Conservation (phyloP, 2,113 vertebrate species). For the Nannospalax galili region DNA sequence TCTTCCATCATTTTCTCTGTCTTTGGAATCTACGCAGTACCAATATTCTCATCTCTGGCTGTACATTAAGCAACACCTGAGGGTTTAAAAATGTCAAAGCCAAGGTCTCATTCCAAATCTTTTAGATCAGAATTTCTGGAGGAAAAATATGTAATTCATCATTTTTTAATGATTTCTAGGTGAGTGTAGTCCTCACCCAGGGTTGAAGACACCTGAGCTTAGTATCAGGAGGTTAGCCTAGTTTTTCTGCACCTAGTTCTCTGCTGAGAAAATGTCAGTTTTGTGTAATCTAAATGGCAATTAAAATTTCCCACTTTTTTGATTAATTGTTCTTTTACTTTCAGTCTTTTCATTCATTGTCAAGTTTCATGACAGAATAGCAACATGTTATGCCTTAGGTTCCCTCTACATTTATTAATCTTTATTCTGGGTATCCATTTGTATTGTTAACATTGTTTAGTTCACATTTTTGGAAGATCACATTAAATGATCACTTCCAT, state of each 20-base stretch:
- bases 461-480: not conserved
- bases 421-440: not conserved
- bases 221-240: not conserved
- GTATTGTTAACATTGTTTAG: not conserved
- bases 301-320: not conserved
- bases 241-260: not conserved
- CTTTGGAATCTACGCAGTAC: constrained; percentile 4
- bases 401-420: not conserved
- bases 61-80: not conserved
- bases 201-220: not conserved
- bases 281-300: not conserved
- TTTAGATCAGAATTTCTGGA: constrained; percentile 4
- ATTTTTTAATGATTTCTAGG: not conserved
- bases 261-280: not conserved
- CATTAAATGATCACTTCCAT: not conserved
- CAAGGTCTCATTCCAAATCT: not conserved
- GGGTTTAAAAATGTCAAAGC: not conserved
- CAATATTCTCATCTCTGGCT: not conserved
- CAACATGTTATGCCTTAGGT: not conserved
- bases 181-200: not conserved
- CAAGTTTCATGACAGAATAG: not conserved
- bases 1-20: not conserved
- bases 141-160: not conserved
- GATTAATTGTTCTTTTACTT: not conserved
- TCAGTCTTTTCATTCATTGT: not conserved